These are phyloP conservation scores for Archocentrus centrarchus DNA, from an alignment of 2,113 vertebrate species.

Conservation along the genomic window DNA sequence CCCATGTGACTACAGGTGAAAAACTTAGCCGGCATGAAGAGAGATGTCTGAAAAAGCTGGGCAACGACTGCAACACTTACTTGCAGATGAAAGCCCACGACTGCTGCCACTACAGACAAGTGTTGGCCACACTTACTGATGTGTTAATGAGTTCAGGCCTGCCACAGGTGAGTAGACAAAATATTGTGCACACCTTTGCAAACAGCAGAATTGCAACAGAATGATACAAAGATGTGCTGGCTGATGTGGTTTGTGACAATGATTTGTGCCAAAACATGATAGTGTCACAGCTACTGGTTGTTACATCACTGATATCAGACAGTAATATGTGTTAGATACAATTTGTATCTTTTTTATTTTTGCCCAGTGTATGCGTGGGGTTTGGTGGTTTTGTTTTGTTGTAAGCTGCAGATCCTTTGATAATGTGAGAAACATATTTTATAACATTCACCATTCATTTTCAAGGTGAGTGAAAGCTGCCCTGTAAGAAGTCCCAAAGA, in stretches of 20 bases:
- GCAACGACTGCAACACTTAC: constrained; percentile 76
- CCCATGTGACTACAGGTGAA: constrained; percentile 74
- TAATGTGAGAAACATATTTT: background rate
- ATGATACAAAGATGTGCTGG: too few relatives aligned
- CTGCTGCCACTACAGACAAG: constrained; percentile 76
- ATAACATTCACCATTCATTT: background rate
- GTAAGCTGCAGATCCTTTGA: background rate
- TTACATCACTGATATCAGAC: too few relatives aligned
- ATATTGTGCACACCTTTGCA: background rate
- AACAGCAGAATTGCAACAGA: too few relatives aligned
- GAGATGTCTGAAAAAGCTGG: constrained; percentile 68
- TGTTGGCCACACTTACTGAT: constrained; percentile 82
- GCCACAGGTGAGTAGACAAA: constrained; percentile 75
- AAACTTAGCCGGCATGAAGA: constrained; percentile 61
- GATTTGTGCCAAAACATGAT: too few relatives aligned
- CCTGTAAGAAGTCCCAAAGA: constrained; percentile 83
- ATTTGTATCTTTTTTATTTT: too few relatives aligned
- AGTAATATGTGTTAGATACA: too few relatives aligned
- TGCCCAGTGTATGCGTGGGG: background rate
- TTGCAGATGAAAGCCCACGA: constrained; percentile 77
- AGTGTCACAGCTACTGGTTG: too few relatives aligned
- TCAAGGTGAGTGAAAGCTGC: constrained; percentile 73
- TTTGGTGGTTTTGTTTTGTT: background rate
- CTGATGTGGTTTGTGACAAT: too few relatives aligned
- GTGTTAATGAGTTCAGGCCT: constrained; percentile 79